These are phyloP conservation scores for Pterophyllum scalare DNA, from an alignment of 2,113 vertebrate genomes.

Conservation along the genomic window DNA sequence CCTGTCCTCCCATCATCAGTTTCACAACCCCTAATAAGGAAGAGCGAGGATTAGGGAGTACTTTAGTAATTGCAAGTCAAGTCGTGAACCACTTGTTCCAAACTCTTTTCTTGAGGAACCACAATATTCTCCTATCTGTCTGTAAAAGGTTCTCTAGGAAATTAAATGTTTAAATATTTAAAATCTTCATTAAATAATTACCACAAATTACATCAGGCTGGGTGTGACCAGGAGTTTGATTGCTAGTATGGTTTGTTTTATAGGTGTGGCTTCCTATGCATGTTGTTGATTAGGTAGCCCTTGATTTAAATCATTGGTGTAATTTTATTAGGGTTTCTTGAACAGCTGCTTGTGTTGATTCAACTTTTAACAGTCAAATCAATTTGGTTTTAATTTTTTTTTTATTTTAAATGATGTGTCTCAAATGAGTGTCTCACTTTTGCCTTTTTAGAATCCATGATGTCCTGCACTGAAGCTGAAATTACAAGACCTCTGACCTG, in stretches of 20 bases:
- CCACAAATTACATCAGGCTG: neutral
- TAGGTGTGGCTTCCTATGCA: neutral
- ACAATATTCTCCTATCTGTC: neutral
- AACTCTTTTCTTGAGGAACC: neutral
- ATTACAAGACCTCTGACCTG: constrained; percentile 39
- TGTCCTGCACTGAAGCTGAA: constrained; percentile 59
- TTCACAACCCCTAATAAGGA: neutral
- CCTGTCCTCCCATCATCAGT: neutral
- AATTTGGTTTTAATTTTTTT: neutral
- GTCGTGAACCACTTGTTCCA: neutral
- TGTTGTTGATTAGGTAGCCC: neutral
- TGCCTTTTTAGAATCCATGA: constrained; percentile 57
- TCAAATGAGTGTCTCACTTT: constrained; percentile 15
- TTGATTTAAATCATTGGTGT: neutral
- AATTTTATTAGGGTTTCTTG: neutral
- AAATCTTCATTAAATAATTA: neutral
- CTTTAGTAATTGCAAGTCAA: neutral
- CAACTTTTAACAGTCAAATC: neutral
- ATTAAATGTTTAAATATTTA: neutral
- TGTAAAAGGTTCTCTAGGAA: neutral
- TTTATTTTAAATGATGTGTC: neutral
- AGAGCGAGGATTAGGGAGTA: neutral
- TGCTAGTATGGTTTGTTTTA: neutral
- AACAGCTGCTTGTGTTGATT: neutral
- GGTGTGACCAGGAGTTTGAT: neutral